Evolutionary conservation across 2,888 invertebrate species (phyloP).

Genomic region (Coelopa pilipes): DNA sequence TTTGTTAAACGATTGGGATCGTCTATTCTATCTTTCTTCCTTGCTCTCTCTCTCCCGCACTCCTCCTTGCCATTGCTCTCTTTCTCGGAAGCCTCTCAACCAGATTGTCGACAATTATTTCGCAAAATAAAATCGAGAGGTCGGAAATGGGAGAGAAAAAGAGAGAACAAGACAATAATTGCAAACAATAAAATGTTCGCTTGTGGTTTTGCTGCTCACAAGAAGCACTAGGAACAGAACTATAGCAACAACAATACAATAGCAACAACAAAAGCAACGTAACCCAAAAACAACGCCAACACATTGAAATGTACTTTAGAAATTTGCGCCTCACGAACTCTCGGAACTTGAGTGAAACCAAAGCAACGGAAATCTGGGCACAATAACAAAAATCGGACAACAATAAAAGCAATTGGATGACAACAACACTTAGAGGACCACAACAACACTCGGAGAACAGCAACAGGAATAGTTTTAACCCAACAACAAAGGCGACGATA

Average conservation of each 20-base stretch:
- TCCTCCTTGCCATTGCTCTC: too few relatives aligned
- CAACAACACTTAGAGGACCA: background rate
- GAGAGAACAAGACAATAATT: background rate
- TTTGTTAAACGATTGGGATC: too few relatives aligned
- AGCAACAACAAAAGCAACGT: background rate
- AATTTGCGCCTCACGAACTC: constrained; percentile 11
- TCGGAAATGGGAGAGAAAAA: background rate
- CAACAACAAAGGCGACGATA: too few relatives aligned
- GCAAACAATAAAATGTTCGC: background rate
- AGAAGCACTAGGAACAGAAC: background rate
- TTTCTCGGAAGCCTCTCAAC: background rate
- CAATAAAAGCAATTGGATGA: constrained; percentile 6
- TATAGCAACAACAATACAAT: background rate
- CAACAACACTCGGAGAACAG: too few relatives aligned
- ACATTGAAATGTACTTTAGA: constrained; percentile 25
- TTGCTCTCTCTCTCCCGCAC: too few relatives aligned
- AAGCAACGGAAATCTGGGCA: background rate
- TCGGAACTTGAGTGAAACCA: constrained; percentile 1
- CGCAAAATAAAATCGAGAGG: constrained; percentile 4
- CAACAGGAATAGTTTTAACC: too few relatives aligned
- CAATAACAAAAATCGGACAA: background rate
- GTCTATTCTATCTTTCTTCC: too few relatives aligned
- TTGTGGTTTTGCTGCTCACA: background rate
- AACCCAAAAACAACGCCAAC: background rate
- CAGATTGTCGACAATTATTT: constrained; percentile 28